Percentiles rank a stretch among this genome's conserved stretches.
Conservation (phyloP, 1,140 invertebrate genomes). For the Brachionus plicatilis region DNA sequence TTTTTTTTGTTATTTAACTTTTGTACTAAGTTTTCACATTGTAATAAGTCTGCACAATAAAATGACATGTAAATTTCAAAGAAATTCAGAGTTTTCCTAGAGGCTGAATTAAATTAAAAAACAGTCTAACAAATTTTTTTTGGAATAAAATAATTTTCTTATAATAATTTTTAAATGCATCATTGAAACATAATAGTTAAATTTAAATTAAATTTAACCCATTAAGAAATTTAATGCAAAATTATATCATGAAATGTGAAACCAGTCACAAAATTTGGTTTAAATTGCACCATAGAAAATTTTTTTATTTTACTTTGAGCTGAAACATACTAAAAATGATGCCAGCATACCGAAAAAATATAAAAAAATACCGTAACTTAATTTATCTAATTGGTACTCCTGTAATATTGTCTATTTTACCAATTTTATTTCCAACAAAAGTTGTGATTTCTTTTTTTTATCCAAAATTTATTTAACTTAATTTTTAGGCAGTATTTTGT, state of each 20-base stretch:
- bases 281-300: neutral
- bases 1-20: no score
- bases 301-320: neutral
- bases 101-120: no score
- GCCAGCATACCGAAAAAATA: neutral
- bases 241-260: neutral
- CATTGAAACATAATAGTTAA: neutral
- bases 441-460: neutral
- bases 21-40: no score
- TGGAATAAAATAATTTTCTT: neutral
- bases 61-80: no score
- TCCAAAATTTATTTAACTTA: no score
- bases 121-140: no score
- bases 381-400: neutral
- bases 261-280: neutral
- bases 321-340: neutral
- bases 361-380: neutral
- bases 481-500: neutral
- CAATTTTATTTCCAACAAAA: neutral
- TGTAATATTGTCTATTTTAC: neutral
- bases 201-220: neutral
- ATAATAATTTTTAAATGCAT: neutral
- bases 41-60: no score
- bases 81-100: no score
- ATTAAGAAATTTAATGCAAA: neutral